Conservation (phyloP, 2,888 invertebrate species). For the Habroteleia sp. region DNA sequence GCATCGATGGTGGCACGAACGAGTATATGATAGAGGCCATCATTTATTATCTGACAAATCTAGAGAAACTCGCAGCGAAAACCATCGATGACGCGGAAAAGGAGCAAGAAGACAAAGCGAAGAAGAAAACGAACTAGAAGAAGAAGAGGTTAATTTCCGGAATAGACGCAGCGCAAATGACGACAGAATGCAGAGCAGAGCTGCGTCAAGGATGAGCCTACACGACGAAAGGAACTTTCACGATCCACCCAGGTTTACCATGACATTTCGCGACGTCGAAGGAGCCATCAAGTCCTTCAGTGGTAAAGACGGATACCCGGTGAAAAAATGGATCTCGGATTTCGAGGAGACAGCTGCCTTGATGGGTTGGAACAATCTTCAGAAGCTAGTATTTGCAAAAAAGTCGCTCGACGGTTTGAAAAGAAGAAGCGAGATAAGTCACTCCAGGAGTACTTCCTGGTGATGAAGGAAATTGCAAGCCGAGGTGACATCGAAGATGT, state of each 20-base stretch:
- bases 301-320: background rate
- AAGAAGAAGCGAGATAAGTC: conserved; percentile 38
- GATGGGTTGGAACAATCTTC: background rate
- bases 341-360: background rate
- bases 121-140: background rate
- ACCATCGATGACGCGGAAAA: too few species aligned
- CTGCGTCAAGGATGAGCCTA: background rate
- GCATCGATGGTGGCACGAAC: too few species aligned
- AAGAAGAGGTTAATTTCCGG: background rate
- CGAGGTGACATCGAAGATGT: conserved; percentile 32
- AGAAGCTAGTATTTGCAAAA: conserved; percentile 7
- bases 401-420: background rate
- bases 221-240: background rate
- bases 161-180: too few species aligned
- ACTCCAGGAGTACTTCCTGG: conserved; percentile 52
- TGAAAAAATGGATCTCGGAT: background rate
- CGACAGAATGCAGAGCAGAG: too few species aligned
- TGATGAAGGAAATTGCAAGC: conserved; percentile 55
- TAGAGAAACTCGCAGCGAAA: background rate
- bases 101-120: too few species aligned
- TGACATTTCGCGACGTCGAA: conserved; percentile 2
- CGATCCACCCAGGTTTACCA: background rate
- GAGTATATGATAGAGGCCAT: too few species aligned
- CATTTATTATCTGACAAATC: too few species aligned
- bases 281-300: background rate